A percentile compares a stretch with the other conserved stretches of the same genome.
phyloP scores from a whole-genome alignment of 2,113 vertebrate genomes.

The Clarias magur region DNA sequence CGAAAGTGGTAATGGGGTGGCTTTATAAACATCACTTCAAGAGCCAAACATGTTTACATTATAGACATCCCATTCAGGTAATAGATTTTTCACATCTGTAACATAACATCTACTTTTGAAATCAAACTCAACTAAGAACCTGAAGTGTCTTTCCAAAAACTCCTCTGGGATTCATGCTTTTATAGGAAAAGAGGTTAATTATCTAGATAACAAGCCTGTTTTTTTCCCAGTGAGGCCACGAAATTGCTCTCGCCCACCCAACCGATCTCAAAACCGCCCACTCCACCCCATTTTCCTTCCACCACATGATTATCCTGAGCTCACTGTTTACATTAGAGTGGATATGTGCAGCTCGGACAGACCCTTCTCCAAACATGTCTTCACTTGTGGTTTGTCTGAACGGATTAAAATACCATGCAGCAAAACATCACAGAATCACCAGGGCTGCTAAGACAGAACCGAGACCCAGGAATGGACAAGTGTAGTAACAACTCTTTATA shows the following conservation, averaged over 20 bases:
- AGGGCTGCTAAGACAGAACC: conserved; percentile 27
- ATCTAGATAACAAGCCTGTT: conserved; percentile 45
- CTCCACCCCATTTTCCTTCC: conserved; percentile 29
- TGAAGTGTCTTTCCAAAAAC: conserved; percentile 7
- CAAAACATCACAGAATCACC: conserved; percentile 44
- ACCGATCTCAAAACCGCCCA: conserved; percentile 39
- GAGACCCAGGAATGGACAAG: background rate
- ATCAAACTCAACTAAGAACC: background rate
- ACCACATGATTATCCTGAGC: background rate
- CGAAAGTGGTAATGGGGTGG: background rate
- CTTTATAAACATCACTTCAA: background rate
- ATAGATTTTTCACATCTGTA: background rate
- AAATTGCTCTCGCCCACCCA: conserved; percentile 34
- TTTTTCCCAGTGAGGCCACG: conserved; percentile 25
- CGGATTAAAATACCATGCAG: conserved; percentile 59
- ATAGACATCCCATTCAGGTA: background rate
- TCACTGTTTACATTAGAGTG: conserved; percentile 51
- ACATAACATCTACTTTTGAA: conserved; percentile 30
- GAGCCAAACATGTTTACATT: background rate
- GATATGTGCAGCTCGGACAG: conserved; percentile 44
- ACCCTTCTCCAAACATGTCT: conserved; percentile 50
- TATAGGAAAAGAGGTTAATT: conserved; percentile 37
- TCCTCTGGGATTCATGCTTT: conserved; percentile 26
- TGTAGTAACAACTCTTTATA: background rate
- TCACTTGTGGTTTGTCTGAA: conserved; percentile 32